Base-by-base conservation (phyloP, 2,888 invertebrate genomes). In the Gymnosoma rotundatum region DNA sequence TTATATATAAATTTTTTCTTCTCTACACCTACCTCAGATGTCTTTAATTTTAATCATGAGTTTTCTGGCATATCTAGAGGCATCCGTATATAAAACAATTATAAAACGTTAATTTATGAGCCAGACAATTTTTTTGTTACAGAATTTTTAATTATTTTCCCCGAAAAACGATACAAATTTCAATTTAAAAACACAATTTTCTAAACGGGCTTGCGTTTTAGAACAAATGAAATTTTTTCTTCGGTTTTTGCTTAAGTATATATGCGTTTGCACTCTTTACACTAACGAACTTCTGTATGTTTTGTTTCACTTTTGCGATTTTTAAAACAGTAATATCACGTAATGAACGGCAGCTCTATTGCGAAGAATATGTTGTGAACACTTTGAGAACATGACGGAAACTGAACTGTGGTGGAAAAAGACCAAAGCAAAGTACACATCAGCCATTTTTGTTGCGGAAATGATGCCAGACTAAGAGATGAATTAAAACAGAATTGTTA, bases 21-120 rank as follows among this genome's bases (percentile, higher is more conserved):
- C 73, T 74, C 60, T 72, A 69, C 67, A 94, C 94, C 86, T 91
- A 92, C 92, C 92, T 92, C 94, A 94, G 94, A 93, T 88, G 89
- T 88, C 89, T 89, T 89, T 89, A 56, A 81, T 90, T 91, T 94
- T 93, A 94, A 94, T 95, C 94, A 93, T 93, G 93, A 94, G 93
- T 93, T 94, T 94, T 93, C 93, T 92, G 91, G 91, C 92, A 93
- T 92, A 92, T 92, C 91, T 89, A 90, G 89, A 91, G 93, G 93
- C 94, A 95, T 95, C 94, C 93, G 93, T 72, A 76, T 85, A 82
- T 87, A 81, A 87, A 88, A 93, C 90, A 90, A 90, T 87, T 86
- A 86, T 87, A 87, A 88, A 82, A 87, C 86, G 75, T 83, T 87
- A 61, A 69, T 61, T 38, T 16, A 66, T 42, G 50, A 70, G 56